Evolutionary conservation across 1,140 invertebrate species (phyloP).

Genomic region (Atta texana): DNA sequence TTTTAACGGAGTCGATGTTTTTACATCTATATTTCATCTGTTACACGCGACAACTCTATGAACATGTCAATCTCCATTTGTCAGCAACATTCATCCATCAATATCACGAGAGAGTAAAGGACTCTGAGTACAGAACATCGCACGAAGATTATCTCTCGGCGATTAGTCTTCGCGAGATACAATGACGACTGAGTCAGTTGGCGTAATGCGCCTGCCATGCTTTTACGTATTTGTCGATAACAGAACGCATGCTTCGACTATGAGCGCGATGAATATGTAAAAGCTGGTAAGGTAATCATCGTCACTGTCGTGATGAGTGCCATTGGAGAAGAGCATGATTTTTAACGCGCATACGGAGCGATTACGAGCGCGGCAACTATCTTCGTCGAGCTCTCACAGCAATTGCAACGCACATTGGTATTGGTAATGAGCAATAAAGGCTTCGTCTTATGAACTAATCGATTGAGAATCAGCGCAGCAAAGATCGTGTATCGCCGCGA

Average conservation of each 20-base stretch:
- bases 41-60: conserved; percentile 53
- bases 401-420: neutral
- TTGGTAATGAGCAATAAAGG: conserved; percentile 59
- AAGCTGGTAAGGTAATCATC: conserved; percentile 57
- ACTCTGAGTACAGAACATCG: conserved; percentile 30
- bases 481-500: conserved; percentile 14
- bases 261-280: conserved; percentile 56
- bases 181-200: conserved; percentile 52
- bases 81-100: conserved; percentile 55
- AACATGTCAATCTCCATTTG: conserved; percentile 62
- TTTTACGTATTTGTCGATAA: conserved; percentile 55
- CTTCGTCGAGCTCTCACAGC: conserved; percentile 12
- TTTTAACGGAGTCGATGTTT: conserved; percentile 3
- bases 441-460: conserved; percentile 69
- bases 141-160: conserved; percentile 51
- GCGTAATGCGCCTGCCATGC: conserved; percentile 36
- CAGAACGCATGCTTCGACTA: conserved; percentile 38
- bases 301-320: conserved; percentile 47
- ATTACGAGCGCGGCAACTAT: conserved; percentile 26
- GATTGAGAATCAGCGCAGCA: conserved; percentile 68
- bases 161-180: conserved; percentile 56
- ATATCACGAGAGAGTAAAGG: conserved; percentile 50
- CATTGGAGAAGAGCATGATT: conserved; percentile 54
- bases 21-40: conserved; percentile 41
- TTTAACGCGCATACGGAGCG: conserved; percentile 37